Conservation (phyloP, 2,113 vertebrate genomes). For the Recurvirostra avosetta region DNA sequence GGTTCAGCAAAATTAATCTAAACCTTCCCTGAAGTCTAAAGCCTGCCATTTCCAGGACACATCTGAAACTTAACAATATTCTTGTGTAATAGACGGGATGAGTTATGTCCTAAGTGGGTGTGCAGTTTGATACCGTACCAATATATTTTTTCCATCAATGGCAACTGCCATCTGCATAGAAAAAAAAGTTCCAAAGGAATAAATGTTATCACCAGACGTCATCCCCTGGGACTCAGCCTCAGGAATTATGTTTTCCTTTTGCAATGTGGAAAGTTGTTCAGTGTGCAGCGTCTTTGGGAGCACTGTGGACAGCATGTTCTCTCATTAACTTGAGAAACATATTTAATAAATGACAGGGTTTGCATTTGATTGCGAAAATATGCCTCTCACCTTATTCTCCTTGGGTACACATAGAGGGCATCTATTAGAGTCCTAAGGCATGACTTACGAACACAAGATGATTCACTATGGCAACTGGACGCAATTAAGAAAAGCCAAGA, state of each 20-base stretch:
- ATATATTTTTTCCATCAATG: not conserved
- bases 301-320: not conserved
- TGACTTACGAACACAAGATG: not conserved
- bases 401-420: not conserved
- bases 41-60: not conserved
- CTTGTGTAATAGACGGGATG: not conserved
- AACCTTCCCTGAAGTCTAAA: not conserved
- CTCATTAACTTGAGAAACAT: not conserved
- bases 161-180: constrained; percentile 29
- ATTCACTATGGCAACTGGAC: not conserved
- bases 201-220: constrained; percentile 50
- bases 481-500: not conserved
- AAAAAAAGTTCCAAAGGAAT: constrained; percentile 19
- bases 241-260: constrained; percentile 20
- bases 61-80: not conserved
- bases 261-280: not conserved
- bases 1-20: not conserved
- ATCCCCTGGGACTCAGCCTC: not conserved
- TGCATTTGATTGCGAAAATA: not conserved
- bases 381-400: not conserved
- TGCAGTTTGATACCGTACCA: not conserved
- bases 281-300: not conserved
- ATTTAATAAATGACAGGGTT: not conserved
- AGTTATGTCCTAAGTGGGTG: not conserved
- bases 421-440: not conserved